These are phyloP conservation scores for Aix galericulata DNA, from an alignment of 2,113 vertebrate species.

Conservation along the genomic window DNA sequence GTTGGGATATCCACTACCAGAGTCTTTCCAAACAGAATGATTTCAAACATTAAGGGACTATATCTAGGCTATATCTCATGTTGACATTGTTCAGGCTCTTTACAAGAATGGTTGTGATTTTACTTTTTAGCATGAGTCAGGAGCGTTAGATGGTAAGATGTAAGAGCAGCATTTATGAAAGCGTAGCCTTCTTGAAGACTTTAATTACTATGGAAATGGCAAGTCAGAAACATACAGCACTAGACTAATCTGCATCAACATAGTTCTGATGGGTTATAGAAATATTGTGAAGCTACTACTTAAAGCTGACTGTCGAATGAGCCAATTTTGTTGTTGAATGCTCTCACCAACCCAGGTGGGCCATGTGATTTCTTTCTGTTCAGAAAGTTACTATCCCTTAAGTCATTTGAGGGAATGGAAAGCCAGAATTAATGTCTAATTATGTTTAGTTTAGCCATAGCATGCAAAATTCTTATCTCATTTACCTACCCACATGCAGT, in stretches of 20 bases:
- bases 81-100: not conserved
- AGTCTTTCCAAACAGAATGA: slow-evolving; percentile 26
- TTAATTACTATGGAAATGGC: not conserved
- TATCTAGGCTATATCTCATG: not conserved
- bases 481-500: slow-evolving; percentile 60
- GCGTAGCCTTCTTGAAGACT: not conserved
- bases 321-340: slow-evolving; percentile 5
- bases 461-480: slow-evolving; percentile 70
- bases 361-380: slow-evolving; percentile 30
- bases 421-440: slow-evolving; percentile 60
- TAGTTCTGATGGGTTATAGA: not conserved
- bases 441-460: slow-evolving; percentile 57
- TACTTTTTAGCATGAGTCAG: not conserved
- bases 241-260: not conserved
- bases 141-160: not conserved
- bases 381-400: slow-evolving; percentile 49
- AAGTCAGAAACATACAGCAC: not conserved
- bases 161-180: not conserved
- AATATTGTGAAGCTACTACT: not conserved
- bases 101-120: not conserved
- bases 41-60: slow-evolving; percentile 4
- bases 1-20: not conserved
- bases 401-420: slow-evolving; percentile 63
- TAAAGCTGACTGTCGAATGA: not conserved
- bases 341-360: slow-evolving; percentile 43